These are phyloP conservation scores for Triplophysa dalaica DNA, from an alignment of 2,113 vertebrate species.

Conservation along the genomic window DNA sequence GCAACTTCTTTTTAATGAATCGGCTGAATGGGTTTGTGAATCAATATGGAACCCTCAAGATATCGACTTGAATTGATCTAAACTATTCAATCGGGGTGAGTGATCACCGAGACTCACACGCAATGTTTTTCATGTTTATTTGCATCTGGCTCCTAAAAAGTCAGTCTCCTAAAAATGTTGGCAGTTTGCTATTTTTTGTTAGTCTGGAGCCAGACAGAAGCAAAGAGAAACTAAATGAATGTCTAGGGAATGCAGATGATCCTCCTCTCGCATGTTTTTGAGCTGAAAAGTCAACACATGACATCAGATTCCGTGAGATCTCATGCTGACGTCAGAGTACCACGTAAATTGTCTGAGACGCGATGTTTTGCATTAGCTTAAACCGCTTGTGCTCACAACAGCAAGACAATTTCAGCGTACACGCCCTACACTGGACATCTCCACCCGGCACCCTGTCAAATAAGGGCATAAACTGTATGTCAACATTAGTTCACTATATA, in stretches of 20 bases:
- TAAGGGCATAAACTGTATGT: background rate
- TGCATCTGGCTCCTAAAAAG: too few species aligned
- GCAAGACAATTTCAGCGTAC: background rate
- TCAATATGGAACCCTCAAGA: too few species aligned
- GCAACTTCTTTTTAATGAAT: too few species aligned
- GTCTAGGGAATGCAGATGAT: background rate
- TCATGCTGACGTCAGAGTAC: background rate
- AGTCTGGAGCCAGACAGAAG: background rate
- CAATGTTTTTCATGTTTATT: too few species aligned
- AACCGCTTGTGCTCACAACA: background rate
- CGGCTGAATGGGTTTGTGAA: too few species aligned
- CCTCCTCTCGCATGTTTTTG: background rate
- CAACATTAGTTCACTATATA: background rate
- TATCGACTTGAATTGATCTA: background rate
- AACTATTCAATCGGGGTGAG: too few species aligned
- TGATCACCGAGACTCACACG: too few species aligned
- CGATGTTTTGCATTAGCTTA: background rate
- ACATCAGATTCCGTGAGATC: background rate
- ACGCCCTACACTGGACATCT: background rate
- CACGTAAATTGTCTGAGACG: background rate
- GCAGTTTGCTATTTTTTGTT: too few species aligned
- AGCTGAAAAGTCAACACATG: conserved; percentile 7
- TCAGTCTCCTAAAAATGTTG: too few species aligned
- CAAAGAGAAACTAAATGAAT: background rate
- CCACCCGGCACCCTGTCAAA: background rate